Conservation (phyloP, 2,797 vertebrate genomes). For the Synaphobranchus kaupii region DNA sequence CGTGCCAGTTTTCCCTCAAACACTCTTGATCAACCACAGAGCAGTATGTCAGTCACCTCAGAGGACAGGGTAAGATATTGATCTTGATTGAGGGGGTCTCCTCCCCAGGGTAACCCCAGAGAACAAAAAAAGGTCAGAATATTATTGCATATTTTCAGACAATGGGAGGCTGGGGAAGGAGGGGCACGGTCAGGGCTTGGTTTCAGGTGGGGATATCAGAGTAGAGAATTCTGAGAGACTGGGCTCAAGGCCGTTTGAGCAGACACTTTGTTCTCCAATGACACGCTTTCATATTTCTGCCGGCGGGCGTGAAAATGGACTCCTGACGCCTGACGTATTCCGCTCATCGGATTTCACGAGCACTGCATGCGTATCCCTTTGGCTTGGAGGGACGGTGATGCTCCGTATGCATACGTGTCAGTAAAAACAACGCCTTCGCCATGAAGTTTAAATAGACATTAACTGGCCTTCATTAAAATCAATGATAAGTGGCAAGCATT, state of each 20-base stretch:
- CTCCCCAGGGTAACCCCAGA: not conserved
- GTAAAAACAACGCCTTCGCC: not conserved
- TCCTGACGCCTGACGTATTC: not conserved
- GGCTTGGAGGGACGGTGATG: not conserved
- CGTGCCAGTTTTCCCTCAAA: not conserved
- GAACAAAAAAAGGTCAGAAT: constrained; percentile 16
- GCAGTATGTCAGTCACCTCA: not conserved
- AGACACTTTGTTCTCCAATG: constrained; percentile 13
- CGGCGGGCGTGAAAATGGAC: not conserved
- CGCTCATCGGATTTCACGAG: constrained; percentile 7
- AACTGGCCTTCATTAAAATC: not conserved
- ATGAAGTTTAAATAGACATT: not conserved
- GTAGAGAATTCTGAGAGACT: constrained; percentile 6
- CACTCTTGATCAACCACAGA: not conserved
- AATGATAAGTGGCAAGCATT: not conserved
- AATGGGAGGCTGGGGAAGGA: not conserved
- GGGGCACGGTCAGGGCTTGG: not conserved
- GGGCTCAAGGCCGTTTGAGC: not conserved
- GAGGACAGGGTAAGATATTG: not conserved
- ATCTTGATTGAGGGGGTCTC: not conserved
- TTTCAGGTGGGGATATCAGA: not conserved
- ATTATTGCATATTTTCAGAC: constrained; percentile 5
- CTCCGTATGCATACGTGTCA: not conserved
- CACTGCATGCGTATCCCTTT: not conserved
- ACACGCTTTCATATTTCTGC: constrained; percentile 15